Evolutionary conservation across 2,113 vertebrate species (phyloP).

Genomic region (Psilopsiagon aymara): DNA sequence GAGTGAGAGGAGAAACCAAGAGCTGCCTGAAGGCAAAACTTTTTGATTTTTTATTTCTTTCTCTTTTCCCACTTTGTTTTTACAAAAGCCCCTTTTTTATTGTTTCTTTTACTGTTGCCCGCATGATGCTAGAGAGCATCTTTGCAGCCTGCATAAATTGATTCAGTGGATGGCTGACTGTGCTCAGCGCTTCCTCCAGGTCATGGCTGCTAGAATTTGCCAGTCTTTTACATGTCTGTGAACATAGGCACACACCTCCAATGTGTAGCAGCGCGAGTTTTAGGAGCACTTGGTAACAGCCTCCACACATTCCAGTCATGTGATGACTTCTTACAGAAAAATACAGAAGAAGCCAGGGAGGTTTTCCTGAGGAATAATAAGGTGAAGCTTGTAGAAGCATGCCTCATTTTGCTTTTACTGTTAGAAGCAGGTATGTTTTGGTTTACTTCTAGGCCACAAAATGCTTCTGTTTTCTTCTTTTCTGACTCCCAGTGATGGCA

Average conservation of each 20-base stretch:
- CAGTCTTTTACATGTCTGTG: accelerated
- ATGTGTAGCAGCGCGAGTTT: not conserved
- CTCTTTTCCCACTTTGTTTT: not conserved
- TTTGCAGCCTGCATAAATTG: not conserved
- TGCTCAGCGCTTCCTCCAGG: not conserved
- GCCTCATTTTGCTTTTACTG: not conserved
- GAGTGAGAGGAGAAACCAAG: slow-evolving; percentile 4
- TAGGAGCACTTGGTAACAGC: not conserved
- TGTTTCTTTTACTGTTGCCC: not conserved
- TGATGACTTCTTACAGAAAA: not conserved
- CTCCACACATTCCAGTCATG: not conserved
- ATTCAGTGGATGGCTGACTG: accelerated
- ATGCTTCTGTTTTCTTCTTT: not conserved
- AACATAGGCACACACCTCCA: not conserved
- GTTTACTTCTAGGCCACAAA: not conserved
- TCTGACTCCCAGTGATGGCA: not conserved
- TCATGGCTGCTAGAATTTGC: not conserved
- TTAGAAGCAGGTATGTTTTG: not conserved
- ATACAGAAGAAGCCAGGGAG: not conserved
- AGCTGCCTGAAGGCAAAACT: not conserved
- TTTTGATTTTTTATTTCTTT: not conserved
- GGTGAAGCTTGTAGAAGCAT: not conserved
- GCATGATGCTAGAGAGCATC: not conserved
- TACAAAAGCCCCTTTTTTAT: not conserved
- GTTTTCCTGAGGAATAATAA: not conserved